phyloP scores from a whole-genome alignment of 2,113 vertebrate species.

The Pithys albifrons region DNA sequence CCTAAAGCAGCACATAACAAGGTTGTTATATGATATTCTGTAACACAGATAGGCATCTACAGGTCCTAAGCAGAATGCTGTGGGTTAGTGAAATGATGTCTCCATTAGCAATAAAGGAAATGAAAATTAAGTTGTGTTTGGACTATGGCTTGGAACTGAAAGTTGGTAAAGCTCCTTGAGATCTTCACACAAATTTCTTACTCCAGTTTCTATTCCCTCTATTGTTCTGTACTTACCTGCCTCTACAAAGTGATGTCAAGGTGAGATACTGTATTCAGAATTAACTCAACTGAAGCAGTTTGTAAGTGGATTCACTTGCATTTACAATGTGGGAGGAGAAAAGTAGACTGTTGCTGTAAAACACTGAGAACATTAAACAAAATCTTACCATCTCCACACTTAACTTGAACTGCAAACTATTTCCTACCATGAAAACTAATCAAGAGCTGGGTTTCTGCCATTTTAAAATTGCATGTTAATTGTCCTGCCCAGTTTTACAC shows the following conservation, averaged over 20 bases:
- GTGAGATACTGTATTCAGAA: background rate
- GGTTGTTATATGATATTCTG: background rate
- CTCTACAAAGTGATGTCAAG: background rate
- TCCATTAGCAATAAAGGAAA: background rate
- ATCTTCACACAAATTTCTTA: background rate
- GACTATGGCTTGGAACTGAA: background rate
- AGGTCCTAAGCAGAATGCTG: background rate
- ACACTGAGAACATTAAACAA: background rate
- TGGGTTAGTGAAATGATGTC: background rate
- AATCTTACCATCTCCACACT: background rate
- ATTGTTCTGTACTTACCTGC: background rate
- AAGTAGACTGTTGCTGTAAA: background rate
- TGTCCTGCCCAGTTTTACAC: background rate
- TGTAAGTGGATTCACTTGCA: background rate
- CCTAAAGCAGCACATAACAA: background rate
- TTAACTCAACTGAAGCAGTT: background rate
- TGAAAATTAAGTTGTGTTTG: background rate
- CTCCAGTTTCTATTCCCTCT: background rate
- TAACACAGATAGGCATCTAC: background rate
- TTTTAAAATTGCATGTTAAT: background rate
- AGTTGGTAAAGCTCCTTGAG: background rate
- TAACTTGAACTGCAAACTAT: background rate
- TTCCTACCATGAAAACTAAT: background rate
- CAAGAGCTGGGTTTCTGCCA: background rate
- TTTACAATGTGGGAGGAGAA: background rate